Evolutionary conservation across 1,140 invertebrate species (phyloP).

Genomic region (Bombus confusus): DNA sequence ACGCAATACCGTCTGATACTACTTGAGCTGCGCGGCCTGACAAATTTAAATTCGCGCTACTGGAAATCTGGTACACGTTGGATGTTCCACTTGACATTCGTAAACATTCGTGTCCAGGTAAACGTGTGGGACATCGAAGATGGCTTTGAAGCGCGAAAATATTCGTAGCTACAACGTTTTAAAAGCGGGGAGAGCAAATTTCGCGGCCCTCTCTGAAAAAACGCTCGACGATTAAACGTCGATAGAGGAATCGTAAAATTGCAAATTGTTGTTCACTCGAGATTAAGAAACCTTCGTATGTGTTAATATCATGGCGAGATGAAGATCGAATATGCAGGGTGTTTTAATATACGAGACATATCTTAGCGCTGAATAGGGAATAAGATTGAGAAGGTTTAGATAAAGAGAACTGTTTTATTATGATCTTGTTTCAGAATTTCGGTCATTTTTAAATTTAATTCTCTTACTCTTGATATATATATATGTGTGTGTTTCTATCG

Average conservation of each 20-base stretch:
- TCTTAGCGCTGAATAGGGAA: neutral
- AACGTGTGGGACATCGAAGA: neutral
- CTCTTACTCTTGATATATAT: too few relatives aligned
- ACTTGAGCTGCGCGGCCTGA: neutral
- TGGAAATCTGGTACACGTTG: neutral
- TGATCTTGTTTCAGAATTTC: too few relatives aligned
- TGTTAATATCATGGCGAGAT: too few relatives aligned
- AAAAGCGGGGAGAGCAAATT: neutral
- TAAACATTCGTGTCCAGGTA: neutral
- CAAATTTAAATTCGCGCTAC: neutral
- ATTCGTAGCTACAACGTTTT: neutral
- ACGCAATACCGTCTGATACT: neutral
- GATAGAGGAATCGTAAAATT: neutral
- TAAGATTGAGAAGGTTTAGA: neutral
- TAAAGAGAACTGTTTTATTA: too few relatives aligned
- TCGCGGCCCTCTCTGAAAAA: too few relatives aligned
- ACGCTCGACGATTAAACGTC: neutral
- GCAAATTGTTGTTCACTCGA: neutral
- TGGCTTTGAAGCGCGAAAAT: neutral
- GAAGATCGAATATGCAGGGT: neutral
- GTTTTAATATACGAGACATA: neutral
- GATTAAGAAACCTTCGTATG: neutral
- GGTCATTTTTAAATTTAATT: too few relatives aligned
- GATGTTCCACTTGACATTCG: neutral
- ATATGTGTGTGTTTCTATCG: too few relatives aligned